phyloP scores from a whole-genome alignment of 2,888 invertebrate species.

The Leucania comma region DNA sequence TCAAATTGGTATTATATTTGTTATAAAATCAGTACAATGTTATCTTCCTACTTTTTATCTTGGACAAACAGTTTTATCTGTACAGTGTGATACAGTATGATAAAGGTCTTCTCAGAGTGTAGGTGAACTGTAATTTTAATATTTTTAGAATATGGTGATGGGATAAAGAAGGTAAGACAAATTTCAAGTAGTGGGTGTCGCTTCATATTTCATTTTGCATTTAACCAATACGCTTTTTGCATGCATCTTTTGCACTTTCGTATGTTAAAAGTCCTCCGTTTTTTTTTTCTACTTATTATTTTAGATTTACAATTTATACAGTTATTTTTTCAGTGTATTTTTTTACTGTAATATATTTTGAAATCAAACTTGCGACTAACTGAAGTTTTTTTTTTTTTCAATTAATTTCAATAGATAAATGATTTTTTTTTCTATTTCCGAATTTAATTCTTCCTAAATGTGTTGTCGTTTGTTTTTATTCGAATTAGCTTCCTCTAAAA shows the following conservation, averaged over 20 bases:
- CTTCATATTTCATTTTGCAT: slow-evolving; percentile 77
- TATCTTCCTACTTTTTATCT: slow-evolving; percentile 76
- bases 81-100: slow-evolving; percentile 56
- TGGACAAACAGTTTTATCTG: slow-evolving; percentile 65
- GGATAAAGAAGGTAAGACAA: slow-evolving; percentile 84
- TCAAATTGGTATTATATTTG: slow-evolving; percentile 42
- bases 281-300: slow-evolving; percentile 10
- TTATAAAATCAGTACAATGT: slow-evolving; percentile 69
- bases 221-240: slow-evolving; percentile 52
- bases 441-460: slow-evolving; percentile 37
- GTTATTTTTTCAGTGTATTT: slow-evolving; percentile 1
- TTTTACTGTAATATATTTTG: slow-evolving; percentile 4
- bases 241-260: slow-evolving; percentile 40
- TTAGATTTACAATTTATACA: neutral
- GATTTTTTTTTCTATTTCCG: slow-evolving; percentile 10
- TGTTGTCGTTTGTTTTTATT: slow-evolving; percentile 56
- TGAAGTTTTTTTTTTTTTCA: slow-evolving; percentile 6
- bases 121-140: slow-evolving; percentile 70
- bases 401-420: slow-evolving; percentile 9
- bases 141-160: slow-evolving; percentile 81
- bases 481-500: slow-evolving; percentile 43
- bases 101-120: slow-evolving; percentile 58
- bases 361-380: slow-evolving; percentile 1
- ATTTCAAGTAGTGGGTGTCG: slow-evolving; percentile 70
- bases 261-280: slow-evolving; percentile 34